A percentile compares a stretch with the other conserved stretches of the same genome.
Evolutionary conservation across 2,797 vertebrate genomes (phyloP).

Genomic region (Gymnopithys bicolor): DNA sequence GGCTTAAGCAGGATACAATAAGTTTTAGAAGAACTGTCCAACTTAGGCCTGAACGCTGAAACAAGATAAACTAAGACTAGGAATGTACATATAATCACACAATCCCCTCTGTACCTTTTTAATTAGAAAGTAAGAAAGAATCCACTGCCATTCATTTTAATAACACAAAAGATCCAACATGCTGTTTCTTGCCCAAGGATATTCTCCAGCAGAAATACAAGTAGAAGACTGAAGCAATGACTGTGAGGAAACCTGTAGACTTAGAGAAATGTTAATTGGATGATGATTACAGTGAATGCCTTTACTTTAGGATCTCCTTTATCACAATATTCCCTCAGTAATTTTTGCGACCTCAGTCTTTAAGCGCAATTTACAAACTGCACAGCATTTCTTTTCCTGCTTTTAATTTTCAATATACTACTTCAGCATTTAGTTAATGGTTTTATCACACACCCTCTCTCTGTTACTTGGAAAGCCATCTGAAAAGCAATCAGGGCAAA

Average conservation of each 20-base stretch:
- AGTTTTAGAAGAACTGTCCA: neutral
- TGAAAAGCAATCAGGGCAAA: constrained; percentile 45
- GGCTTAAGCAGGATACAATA: neutral
- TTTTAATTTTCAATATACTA: constrained; percentile 46
- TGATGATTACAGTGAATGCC: neutral
- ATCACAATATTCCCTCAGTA: neutral
- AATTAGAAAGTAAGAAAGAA: neutral
- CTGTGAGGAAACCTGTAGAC: neutral
- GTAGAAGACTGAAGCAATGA: neutral
- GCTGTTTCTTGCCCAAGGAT: neutral
- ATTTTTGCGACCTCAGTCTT: constrained; percentile 14
- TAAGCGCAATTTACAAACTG: neutral
- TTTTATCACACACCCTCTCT: neutral
- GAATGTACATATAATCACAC: neutral
- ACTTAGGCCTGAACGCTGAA: neutral
- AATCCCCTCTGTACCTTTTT: neutral
- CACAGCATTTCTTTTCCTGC: neutral
- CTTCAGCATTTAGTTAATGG: constrained; percentile 44
- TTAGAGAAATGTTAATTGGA: neutral
- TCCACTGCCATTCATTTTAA: neutral
- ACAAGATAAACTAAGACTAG: neutral
- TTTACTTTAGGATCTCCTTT: neutral
- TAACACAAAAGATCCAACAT: neutral
- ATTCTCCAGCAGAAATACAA: neutral
- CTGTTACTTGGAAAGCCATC: constrained; percentile 9